Percentiles rank a stretch among this genome's conserved stretches.
Evolutionary conservation across 2,888 invertebrate genomes (phyloP).

Genomic region (Mesoligia furuncula): DNA sequence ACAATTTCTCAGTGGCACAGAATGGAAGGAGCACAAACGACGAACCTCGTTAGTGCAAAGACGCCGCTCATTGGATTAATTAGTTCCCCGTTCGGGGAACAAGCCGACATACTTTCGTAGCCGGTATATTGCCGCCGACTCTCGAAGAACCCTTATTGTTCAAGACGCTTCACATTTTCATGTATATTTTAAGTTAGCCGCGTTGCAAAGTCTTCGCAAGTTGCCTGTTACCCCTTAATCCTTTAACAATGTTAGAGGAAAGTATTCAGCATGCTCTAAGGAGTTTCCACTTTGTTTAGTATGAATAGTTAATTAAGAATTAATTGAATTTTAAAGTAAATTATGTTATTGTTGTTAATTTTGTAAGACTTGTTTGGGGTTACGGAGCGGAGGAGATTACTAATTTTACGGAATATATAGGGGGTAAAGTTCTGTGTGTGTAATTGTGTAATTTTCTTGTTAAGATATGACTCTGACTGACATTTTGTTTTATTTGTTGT

Average conservation of each 20-base stretch:
- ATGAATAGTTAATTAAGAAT: conserved; percentile 82
- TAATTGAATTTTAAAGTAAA: conserved; percentile 74
- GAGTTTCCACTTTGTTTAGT: conserved; percentile 76
- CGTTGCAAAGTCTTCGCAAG: conserved; percentile 72
- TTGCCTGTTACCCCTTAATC: conserved; percentile 79
- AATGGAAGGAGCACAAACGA: conserved; percentile 82
- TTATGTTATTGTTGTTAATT: conserved; percentile 70
- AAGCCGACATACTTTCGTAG: conserved; percentile 80
- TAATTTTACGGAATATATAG: conserved; percentile 44
- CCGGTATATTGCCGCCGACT: conserved; percentile 70
- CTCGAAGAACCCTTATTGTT: conserved; percentile 77
- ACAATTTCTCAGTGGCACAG: conserved; percentile 80
- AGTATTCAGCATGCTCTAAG: conserved; percentile 78
- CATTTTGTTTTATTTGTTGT: conserved; percentile 17
- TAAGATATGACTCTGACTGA: conserved; percentile 4
- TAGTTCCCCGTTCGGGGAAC: conserved; percentile 83
- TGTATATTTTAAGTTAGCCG: conserved; percentile 82
- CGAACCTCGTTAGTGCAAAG: conserved; percentile 87
- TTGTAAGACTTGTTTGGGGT: conserved; percentile 59
- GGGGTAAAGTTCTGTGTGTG: conserved; percentile 24
- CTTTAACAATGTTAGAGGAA: conserved; percentile 82
- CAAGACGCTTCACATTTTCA: conserved; percentile 79
- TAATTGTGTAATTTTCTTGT: conserved; percentile 34
- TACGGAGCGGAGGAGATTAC: conserved; percentile 28
- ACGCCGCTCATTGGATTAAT: conserved; percentile 88